phyloP scores from a whole-genome alignment of 2,113 vertebrate genomes.

The Osmerus eperlanus region DNA sequence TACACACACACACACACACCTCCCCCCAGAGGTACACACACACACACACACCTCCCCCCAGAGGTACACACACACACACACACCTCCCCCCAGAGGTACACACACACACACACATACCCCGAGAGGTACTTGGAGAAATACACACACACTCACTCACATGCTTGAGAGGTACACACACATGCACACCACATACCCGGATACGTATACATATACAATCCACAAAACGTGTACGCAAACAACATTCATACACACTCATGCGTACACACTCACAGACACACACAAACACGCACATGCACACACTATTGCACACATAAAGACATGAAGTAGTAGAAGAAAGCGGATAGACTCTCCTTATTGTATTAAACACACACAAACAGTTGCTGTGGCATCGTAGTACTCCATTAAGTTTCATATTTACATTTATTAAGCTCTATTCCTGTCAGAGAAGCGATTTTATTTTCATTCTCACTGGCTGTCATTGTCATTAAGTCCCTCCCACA shows the following conservation, averaged over 20 bases:
- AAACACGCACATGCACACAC: background rate
- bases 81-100: background rate
- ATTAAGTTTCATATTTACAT: too few relatives aligned
- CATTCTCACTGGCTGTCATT: too few relatives aligned
- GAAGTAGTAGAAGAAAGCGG: background rate
- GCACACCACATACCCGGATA: too few relatives aligned
- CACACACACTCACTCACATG: background rate
- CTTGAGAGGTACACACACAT: too few relatives aligned
- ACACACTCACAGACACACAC: slow-evolving; percentile 7
- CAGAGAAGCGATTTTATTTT: too few relatives aligned
- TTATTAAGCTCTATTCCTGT: too few relatives aligned
- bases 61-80: slow-evolving; percentile 7
- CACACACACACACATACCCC: background rate
- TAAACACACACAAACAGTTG: background rate
- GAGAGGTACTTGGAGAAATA: background rate
- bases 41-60: background rate
- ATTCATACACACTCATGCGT: slow-evolving; percentile 4
- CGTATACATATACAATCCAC: too few relatives aligned
- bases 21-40: background rate
- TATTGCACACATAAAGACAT: slow-evolving; percentile 9
- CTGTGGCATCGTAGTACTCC: too few relatives aligned
- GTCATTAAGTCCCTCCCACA: background rate
- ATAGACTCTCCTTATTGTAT: background rate
- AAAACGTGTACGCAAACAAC: too few relatives aligned
- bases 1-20: background rate